Percentiles rank a stretch among this genome's conserved stretches.
phyloP scores from a whole-genome alignment of 1,140 invertebrate species.

The Pachypsylla venusta region DNA sequence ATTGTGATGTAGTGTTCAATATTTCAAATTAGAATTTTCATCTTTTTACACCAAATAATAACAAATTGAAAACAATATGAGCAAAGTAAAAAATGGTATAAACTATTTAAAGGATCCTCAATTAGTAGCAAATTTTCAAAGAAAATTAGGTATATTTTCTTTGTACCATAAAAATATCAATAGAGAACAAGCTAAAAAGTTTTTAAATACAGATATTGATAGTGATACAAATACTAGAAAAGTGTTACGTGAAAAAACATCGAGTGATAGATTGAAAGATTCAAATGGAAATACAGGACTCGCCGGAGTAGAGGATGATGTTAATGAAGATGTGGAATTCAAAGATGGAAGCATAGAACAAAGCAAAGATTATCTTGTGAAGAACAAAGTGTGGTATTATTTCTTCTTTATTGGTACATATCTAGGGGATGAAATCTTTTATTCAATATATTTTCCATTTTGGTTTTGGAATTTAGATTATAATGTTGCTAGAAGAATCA shows the following conservation, averaged over 20 bases:
- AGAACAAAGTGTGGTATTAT: constrained; percentile 75
- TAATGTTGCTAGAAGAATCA: constrained; percentile 57
- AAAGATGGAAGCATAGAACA: background rate
- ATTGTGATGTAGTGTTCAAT: too few species aligned
- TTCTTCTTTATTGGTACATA: constrained; percentile 67
- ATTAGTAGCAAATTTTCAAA: constrained; percentile 23
- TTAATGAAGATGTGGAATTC: background rate
- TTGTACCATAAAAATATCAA: background rate
- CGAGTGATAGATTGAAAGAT: background rate
- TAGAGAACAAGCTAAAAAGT: constrained; percentile 3
- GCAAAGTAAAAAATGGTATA: constrained; percentile 13
- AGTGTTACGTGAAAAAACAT: background rate
- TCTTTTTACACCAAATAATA: too few species aligned
- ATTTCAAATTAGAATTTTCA: too few species aligned
- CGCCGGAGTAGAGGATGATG: background rate
- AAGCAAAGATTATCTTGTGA: constrained; percentile 37
- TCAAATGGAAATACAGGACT: background rate
- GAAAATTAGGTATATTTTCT: constrained; percentile 22
- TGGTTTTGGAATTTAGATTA: constrained; percentile 87
- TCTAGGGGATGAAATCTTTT: constrained; percentile 78
- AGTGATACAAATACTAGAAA: background rate
- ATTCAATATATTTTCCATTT: constrained; percentile 72
- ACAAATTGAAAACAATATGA: background rate
- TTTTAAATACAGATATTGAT: constrained; percentile 2
- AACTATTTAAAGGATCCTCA: constrained; percentile 23